Percentiles rank a stretch among this genome's conserved stretches.
phyloP scores from a whole-genome alignment of 1,140 invertebrate species.

The Drosophila takahashii region DNA sequence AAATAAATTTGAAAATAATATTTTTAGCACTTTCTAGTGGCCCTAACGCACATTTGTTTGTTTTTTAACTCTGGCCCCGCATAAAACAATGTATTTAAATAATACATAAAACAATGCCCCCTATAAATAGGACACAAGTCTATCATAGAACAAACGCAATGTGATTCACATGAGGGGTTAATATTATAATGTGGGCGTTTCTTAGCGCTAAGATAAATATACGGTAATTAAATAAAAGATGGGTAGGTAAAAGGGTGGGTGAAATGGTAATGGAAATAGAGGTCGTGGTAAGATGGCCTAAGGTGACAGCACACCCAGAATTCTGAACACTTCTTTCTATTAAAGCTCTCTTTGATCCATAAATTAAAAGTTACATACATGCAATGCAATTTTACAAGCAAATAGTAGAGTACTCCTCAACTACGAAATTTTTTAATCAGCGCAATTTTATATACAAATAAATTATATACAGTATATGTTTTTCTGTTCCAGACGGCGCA shows the following conservation, averaged over 20 bases:
- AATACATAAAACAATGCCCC: constrained; percentile 5
- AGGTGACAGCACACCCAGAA: constrained; percentile 45
- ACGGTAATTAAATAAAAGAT: constrained; percentile 1
- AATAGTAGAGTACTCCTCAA: constrained; percentile 3
- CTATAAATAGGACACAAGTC: background rate
- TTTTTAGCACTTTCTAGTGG: background rate
- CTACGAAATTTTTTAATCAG: constrained; percentile 21
- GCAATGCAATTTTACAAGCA: constrained; percentile 12
- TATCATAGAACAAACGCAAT: constrained; percentile 1
- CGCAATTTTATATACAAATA: constrained; percentile 13
- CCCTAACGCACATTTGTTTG: background rate
- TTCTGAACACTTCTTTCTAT: constrained; percentile 21
- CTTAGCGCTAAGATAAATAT: constrained; percentile 12
- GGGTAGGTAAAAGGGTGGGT: constrained; percentile 1
- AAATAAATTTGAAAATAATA: constrained; percentile 16
- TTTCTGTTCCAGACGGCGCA: constrained; percentile 52
- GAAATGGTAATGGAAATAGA: background rate
- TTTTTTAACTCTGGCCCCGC: constrained; percentile 3
- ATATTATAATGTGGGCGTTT: constrained; percentile 34
- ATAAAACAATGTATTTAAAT: constrained; percentile 2
- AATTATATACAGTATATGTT: constrained; percentile 17
- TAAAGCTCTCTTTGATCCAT: constrained; percentile 3
- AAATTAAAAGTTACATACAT: constrained; percentile 32
- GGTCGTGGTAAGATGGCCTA: constrained; percentile 8
- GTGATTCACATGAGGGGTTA: constrained; percentile 16